Base-by-base conservation (phyloP, 2,797 vertebrate species). In the Tauraco hartlaubi region DNA sequence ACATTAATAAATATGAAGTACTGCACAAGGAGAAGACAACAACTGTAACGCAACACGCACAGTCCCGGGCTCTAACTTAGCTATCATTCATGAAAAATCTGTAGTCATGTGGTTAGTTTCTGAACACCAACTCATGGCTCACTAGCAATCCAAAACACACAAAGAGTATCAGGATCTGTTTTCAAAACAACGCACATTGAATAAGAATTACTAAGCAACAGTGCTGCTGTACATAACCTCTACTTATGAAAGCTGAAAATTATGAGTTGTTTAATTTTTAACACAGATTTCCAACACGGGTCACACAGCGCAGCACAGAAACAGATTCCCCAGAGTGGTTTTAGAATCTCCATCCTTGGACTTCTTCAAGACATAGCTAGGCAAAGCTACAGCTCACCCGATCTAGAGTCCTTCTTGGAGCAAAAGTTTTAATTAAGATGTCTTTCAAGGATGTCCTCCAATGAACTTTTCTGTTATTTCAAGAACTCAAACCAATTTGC, bases 21-120 rank as follows among this genome's bases (percentile, higher is more conserved):
- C 5, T 31, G 23, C 15, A 46, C 51, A 84, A 28, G 17, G 22
- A 74, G 10, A 77, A 86, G 5, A 13, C 48, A 80, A 61, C 43
- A 64, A 46, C 5, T 2, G 0, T 37, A 58, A 43, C 0, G 0
- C 11, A 51, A 75, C 18, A 19, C 17, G 33, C 46, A 43, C 21
- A 49, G 25, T 56, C 35, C 54, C 71, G 19, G 88, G 33, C 28
- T 67, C 84, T 46, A 76, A 55, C 46, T 54, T n/a, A 46, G 16
- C n/a, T 74, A 35, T 5, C 12, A 33, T 44, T 55, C 52, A 77
- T 14, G 7, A 74, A 77, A 85, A 76, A 62, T 4, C 58, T 2
- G 15, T 3, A 69, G 13, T 29, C 21, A 16, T 11, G 2, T 13
- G 12, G 18, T 63, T 85, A 48, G n/a, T 52, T 90, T 84, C n/a